Base-by-base conservation (phyloP, 2,888 invertebrate genomes). In the Epistrophe eligans region DNA sequence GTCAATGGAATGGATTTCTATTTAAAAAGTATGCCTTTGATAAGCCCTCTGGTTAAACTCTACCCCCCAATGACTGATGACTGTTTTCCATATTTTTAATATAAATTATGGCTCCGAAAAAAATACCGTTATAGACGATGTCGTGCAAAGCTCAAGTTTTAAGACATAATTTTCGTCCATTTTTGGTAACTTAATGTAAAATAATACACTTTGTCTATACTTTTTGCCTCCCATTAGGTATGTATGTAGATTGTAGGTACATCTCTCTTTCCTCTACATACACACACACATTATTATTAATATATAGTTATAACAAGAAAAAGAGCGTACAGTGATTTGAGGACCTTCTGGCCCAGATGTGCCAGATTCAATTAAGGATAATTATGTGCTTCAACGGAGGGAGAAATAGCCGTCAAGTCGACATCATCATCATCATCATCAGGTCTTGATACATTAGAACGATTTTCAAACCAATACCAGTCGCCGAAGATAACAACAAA, bases 351-450 rank as follows among this genome's bases (percentile, higher is more conserved):
- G 72, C 83, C 82, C 87, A 87, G 87, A 87, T 87, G 87, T 83
- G 82, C 64, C 83, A 79, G 72, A 83, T 87, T 87, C 87, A 87
- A 87, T 87, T 87, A 87, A 79, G 79, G 79, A 87, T 87, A 87
- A 87, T 87, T 83, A 87, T 87, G 87, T 87, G 87, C 87, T 87
- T 87, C 87, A 87, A 82, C 83, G 83, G 87, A 87, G 83, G 87
- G 79, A 76, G 87, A 83, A 87, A 87, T 87, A 87, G 79, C 79
- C 87, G 83, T 87, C 83, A 83, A 87, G 76, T 83, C 83, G 71
- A 79, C 76, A 83, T 83, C 74, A 79, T 83, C 82, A 82, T 81
- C 80, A 77, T 82, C 77, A 52, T 73, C 82, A 73, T 81, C 74
- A 52, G 77, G 43, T 72, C 64, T 52, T 35, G 58, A 83, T 85